Conservation (phyloP, 2,888 invertebrate species). For the Pterobdella sp. region DNA sequence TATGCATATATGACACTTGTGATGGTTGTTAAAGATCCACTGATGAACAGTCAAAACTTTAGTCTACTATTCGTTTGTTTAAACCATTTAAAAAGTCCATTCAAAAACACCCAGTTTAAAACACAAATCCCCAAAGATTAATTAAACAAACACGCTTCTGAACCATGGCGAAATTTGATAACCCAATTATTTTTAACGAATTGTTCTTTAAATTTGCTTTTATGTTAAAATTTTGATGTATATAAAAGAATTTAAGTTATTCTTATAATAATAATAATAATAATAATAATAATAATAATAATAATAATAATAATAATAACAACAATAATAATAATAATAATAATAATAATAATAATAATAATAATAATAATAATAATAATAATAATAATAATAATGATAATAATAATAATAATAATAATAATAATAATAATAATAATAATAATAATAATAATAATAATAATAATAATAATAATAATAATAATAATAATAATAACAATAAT, state of each 20-base stretch:
- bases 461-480: slow-evolving; percentile 1
- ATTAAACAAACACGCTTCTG: too few relatives aligned
- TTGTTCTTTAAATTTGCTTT: too few relatives aligned
- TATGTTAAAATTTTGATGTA: too few relatives aligned
- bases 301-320: background rate
- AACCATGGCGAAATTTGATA: too few relatives aligned
- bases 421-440: slow-evolving; percentile 1
- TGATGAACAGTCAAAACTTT: too few relatives aligned
- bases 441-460: slow-evolving; percentile 1
- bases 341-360: background rate
- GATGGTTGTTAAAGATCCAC: too few relatives aligned
- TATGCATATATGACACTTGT: too few relatives aligned
- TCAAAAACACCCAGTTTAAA: too few relatives aligned
- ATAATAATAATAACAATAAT: background rate
- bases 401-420: slow-evolving; percentile 1
- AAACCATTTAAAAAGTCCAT: too few relatives aligned
- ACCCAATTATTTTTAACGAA: too few relatives aligned
- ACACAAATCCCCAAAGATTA: too few relatives aligned
- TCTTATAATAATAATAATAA: background rate
- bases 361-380: background rate
- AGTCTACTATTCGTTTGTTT: too few relatives aligned
- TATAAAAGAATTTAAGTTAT: background rate
- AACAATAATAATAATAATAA: background rate
- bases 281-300: background rate
- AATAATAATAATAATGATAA: background rate